Percentiles rank a stretch among this genome's conserved stretches.
These are phyloP conservation scores for Apis mellifera DNA, from an alignment of 1,140 invertebrate genomes.

Conservation along the genomic window DNA sequence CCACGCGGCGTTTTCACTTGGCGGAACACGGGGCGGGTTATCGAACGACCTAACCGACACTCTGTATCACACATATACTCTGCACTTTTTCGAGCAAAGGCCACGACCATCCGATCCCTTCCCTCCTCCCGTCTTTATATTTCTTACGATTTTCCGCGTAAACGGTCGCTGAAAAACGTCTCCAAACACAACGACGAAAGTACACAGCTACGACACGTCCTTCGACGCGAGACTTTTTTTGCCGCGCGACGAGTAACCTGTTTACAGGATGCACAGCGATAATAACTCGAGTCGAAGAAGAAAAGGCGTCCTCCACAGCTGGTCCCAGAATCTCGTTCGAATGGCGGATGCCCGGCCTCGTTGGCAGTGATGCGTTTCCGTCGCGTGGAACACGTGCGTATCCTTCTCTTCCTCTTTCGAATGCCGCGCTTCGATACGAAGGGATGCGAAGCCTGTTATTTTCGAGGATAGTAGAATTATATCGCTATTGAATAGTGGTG, in stretches of 20 bases:
- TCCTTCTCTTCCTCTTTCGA: too few relatives aligned
- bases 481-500: too few relatives aligned
- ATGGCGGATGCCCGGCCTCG: not conserved
- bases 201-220: too few relatives aligned
- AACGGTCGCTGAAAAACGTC: too few relatives aligned
- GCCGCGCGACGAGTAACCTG: not conserved
- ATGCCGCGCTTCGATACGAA: too few relatives aligned
- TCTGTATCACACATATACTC: not conserved
- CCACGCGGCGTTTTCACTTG: conserved; percentile 29
- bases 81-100: not conserved
- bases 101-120: too few relatives aligned
- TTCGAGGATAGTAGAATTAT: too few relatives aligned
- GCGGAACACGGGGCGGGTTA: not conserved
- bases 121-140: too few relatives aligned
- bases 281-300: not conserved
- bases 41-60: not conserved
- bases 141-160: too few relatives aligned
- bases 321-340: too few relatives aligned
- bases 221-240: not conserved
- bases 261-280: not conserved
- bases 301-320: not conserved
- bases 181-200: too few relatives aligned
- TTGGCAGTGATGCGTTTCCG: not conserved
- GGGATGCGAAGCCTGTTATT: too few relatives aligned
- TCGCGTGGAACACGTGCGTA: conserved; percentile 13